phyloP scores from a whole-genome alignment of 2,797 vertebrate species.

The Loriculus beryllinus region DNA sequence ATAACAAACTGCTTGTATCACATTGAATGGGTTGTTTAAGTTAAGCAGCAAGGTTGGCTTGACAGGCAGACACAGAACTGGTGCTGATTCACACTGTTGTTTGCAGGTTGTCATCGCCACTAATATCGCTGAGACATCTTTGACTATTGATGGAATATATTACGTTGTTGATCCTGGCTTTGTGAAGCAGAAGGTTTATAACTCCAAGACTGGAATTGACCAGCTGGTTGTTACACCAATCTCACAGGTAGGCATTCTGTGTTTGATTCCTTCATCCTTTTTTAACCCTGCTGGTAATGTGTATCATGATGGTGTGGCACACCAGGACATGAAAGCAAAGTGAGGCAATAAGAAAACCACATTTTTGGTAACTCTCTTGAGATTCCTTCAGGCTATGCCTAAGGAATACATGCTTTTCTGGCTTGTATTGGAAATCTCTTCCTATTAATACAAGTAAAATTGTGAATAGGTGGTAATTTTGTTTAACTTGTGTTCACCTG shows the following conservation, averaged over 20 bases:
- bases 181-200: conserved; percentile 98
- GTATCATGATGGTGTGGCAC: not conserved
- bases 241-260: conserved; percentile 84
- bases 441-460: not conserved
- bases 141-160: conserved; percentile 98
- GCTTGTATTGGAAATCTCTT: not conserved
- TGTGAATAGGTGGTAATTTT: not conserved
- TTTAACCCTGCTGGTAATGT: not conserved
- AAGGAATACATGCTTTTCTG: not conserved
- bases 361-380: not conserved
- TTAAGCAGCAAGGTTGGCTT: not conserved
- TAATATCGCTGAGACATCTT: conserved; percentile 96
- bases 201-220: conserved; percentile 98
- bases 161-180: conserved; percentile 98
- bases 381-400: not conserved
- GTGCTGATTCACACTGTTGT: not conserved
- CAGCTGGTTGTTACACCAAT: conserved; percentile 98
- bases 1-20: accelerated
- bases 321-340: not conserved
- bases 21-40: not conserved
- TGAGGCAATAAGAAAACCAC: not conserved
- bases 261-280: not conserved
- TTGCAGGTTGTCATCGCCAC: conserved; percentile 94
- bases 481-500: not conserved
- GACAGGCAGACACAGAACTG: not conserved